phyloP scores from a whole-genome alignment of 2,888 invertebrate species.

The Lithophane leautieri region DNA sequence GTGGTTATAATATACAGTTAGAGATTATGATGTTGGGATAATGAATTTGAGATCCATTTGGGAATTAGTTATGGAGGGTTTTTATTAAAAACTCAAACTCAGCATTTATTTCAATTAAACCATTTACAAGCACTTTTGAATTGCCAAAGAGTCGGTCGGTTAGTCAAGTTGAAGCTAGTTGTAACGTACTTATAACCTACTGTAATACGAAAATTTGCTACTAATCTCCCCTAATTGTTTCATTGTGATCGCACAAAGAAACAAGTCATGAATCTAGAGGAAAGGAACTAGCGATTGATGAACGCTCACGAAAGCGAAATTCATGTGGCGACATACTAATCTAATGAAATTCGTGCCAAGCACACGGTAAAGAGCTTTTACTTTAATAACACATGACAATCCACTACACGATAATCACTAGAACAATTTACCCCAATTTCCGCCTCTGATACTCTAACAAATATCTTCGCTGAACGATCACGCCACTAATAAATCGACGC shows the following conservation, averaged over 20 bases:
- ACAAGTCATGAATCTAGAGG: neutral
- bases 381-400: conserved; percentile 9
- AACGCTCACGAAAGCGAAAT: neutral
- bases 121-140: too few relatives aligned
- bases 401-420: conserved; percentile 11
- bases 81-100: too few relatives aligned
- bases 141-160: too few relatives aligned
- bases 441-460: conserved; percentile 32
- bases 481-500: conserved; percentile 73
- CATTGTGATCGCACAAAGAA: neutral
- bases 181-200: neutral
- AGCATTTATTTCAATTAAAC: too few relatives aligned
- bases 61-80: too few relatives aligned
- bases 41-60: too few relatives aligned
- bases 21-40: too few relatives aligned
- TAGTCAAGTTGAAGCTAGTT: too few relatives aligned
- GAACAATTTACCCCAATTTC: conserved; percentile 19
- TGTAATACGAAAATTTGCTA: neutral
- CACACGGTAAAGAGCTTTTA: conserved; percentile 7
- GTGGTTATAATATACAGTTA: too few relatives aligned
- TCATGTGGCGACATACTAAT: neutral
- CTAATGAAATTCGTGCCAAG: neutral
- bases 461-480: conserved; percentile 38
- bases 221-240: too few relatives aligned
- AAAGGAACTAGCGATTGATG: neutral